Conservation (phyloP, 2,113 vertebrate species). For the Erinaceus europaeus region DNA sequence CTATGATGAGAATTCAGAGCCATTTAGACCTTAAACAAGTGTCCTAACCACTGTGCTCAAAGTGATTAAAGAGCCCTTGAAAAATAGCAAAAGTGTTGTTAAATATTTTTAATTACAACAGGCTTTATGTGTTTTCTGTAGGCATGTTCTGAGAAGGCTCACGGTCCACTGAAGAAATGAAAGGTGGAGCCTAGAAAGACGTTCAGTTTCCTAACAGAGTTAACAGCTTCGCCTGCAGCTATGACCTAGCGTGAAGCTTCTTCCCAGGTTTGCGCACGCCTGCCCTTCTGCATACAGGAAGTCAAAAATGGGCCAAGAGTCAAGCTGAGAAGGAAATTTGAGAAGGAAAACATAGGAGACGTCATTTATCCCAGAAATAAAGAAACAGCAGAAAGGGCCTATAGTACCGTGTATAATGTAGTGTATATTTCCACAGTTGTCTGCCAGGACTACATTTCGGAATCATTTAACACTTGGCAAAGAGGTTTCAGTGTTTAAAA, state of each 20-base stretch:
- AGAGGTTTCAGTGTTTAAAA: not conserved
- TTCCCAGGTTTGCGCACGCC: not conserved
- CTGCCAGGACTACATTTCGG: constrained; percentile 31
- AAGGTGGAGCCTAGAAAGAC: not conserved
- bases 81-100: not conserved
- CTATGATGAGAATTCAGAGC: not conserved
- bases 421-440: not conserved
- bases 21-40: not conserved
- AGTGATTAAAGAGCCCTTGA: not conserved
- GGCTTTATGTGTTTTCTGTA: not conserved
- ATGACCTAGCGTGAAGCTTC: not conserved
- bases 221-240: not conserved
- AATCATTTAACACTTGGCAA: constrained; percentile 40
- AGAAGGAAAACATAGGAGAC: constrained; percentile 4
- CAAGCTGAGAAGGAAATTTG: not conserved
- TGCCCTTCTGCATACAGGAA: not conserved
- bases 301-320: constrained; percentile 32
- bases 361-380: constrained; percentile 16
- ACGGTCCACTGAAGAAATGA: not conserved
- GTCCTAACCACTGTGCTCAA: not conserved
- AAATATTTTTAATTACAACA: not conserved
- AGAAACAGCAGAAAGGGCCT: not conserved
- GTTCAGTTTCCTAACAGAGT: not conserved
- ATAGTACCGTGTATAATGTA: accelerated
- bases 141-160: not conserved